These are phyloP conservation scores for Prunella himalayana DNA, from an alignment of 2,113 vertebrate genomes.

Conservation along the genomic window DNA sequence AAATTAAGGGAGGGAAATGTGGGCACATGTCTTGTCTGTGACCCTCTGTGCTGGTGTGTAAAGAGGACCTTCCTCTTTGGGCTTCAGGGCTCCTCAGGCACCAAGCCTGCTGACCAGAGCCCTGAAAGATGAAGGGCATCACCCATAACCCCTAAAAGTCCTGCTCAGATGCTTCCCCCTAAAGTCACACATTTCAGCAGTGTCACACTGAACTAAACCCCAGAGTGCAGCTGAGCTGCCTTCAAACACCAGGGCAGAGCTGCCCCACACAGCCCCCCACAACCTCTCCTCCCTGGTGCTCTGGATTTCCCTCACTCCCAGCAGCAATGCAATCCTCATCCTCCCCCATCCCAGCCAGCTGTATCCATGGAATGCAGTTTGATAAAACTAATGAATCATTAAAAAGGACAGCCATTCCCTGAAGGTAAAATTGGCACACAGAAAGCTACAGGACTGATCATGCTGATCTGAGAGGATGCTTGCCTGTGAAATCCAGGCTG, in stretches of 20 bases:
- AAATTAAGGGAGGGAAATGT: neutral
- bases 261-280: neutral
- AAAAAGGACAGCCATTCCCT: constrained; percentile 15
- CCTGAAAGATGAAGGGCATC: neutral
- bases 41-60: neutral
- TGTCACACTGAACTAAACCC: fast-evolving
- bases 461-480: neutral
- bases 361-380: neutral
- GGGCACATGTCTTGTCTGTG: neutral
- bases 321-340: neutral
- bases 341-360: neutral
- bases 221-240: neutral
- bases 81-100: neutral
- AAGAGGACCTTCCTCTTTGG: neutral
- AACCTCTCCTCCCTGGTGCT: neutral
- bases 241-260: neutral
- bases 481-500: neutral
- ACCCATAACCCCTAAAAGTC: neutral
- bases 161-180: neutral
- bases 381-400: neutral
- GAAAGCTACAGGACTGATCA: neutral
- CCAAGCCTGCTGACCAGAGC: fast-evolving
- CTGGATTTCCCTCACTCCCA: neutral
- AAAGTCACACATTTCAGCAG: neutral
- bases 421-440: neutral